phyloP scores from a whole-genome alignment of 2,888 invertebrate genomes.

The Escarpia spicata region DNA sequence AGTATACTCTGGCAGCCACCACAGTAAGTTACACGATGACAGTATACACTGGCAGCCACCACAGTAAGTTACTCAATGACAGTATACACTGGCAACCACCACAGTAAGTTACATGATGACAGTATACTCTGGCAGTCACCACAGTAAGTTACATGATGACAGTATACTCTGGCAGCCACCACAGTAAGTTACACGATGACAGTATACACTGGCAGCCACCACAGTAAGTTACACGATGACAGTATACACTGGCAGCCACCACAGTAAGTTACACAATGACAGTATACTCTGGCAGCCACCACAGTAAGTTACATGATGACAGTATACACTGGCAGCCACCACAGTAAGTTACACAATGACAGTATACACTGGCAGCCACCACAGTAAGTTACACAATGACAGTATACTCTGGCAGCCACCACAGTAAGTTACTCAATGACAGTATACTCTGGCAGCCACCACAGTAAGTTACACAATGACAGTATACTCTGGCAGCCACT shows the following conservation, averaged over 20 bases:
- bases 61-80: constrained; percentile 58
- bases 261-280: constrained; percentile 62
- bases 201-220: too few species aligned
- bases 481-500: constrained; percentile 58
- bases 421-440: constrained; percentile 62
- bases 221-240: constrained; percentile 58
- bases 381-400: constrained; percentile 62
- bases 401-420: constrained; percentile 58
- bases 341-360: constrained; percentile 62
- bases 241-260: too few species aligned
- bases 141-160: constrained; percentile 58
- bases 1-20: too few species aligned
- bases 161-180: too few species aligned
- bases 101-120: constrained; percentile 58
- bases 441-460: constrained; percentile 58
- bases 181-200: constrained; percentile 58
- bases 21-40: constrained; percentile 58
- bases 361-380: constrained; percentile 58
- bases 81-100: too few species aligned
- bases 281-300: constrained; percentile 58
- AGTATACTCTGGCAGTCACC: too few species aligned
- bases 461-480: constrained; percentile 62
- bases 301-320: constrained; percentile 58
- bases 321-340: too few species aligned
- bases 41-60: too few species aligned